These are phyloP conservation scores for Ernsta delagoae DNA, from an alignment of 2,888 invertebrate genomes.

Conservation along the genomic window DNA sequence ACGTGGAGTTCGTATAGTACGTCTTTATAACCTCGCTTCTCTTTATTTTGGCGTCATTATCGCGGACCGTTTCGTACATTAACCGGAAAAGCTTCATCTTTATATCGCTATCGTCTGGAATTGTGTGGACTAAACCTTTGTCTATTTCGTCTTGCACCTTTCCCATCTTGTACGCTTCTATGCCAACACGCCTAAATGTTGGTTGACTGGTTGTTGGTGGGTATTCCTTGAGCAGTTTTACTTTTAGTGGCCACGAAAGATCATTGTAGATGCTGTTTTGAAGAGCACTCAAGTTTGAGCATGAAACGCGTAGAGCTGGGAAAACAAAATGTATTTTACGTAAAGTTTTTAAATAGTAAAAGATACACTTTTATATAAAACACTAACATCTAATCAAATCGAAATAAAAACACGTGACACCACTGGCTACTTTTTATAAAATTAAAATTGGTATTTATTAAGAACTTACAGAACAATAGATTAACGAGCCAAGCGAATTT, in stretches of 20 bases:
- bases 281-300: constrained; percentile 2
- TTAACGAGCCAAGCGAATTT: too few species aligned
- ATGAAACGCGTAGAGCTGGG: background rate
- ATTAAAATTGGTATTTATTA: too few species aligned
- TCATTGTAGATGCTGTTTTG: constrained; percentile 45
- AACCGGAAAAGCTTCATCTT: constrained; percentile 65
- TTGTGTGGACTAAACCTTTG: background rate
- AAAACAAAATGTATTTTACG: background rate
- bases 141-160: background rate
- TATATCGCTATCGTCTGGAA: constrained; percentile 55
- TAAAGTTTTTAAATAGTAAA: too few species aligned
- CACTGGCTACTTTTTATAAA: too few species aligned
- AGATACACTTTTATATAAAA: too few species aligned
- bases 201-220: background rate
- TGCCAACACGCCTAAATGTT: constrained; percentile 40
- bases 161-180: constrained; percentile 36
- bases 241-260: constrained; percentile 45
- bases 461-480: too few species aligned
- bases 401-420: too few species aligned
- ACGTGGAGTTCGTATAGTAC: constrained; percentile 55
- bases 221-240: constrained; percentile 41
- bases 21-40: constrained; percentile 60
- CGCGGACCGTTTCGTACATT: constrained; percentile 69
- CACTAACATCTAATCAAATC: too few species aligned
- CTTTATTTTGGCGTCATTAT: constrained; percentile 63